Evolutionary conservation across 2,113 vertebrate genomes (phyloP).

Genomic region (Telmatochromis brachygnathus): DNA sequence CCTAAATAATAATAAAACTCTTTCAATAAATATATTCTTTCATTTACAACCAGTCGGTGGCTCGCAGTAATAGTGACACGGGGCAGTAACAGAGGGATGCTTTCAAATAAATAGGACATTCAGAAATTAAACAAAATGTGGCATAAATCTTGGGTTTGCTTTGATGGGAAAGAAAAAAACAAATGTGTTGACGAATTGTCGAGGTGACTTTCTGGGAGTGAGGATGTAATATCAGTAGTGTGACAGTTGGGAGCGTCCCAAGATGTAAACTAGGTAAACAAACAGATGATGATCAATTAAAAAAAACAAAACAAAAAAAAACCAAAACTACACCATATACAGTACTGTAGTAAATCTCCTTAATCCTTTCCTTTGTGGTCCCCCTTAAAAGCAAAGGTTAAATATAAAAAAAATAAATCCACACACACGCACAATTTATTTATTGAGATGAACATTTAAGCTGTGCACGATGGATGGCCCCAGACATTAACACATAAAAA

Average conservation of each 20-base stretch:
- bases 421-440: neutral
- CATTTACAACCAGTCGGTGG: constrained; percentile 44
- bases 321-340: constrained; percentile 27
- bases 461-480: neutral
- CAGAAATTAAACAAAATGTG: neutral
- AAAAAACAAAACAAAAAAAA: neutral
- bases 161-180: neutral
- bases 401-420: neutral
- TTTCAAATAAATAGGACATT: constrained; percentile 43
- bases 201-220: neutral
- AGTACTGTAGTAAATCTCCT: constrained; percentile 31
- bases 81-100: neutral
- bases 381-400: constrained; percentile 33
- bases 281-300: neutral
- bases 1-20: constrained; percentile 11
- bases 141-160: neutral
- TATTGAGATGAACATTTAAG: constrained; percentile 27
- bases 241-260: constrained; percentile 24
- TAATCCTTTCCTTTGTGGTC: constrained; percentile 39
- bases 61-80: neutral
- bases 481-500: neutral
- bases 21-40: constrained; percentile 68
- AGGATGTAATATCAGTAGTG: constrained; percentile 55
- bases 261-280: constrained; percentile 34
- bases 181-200: neutral